These are phyloP conservation scores for Proisotoma minuta DNA, from an alignment of 2,888 invertebrate genomes.

Conservation along the genomic window DNA sequence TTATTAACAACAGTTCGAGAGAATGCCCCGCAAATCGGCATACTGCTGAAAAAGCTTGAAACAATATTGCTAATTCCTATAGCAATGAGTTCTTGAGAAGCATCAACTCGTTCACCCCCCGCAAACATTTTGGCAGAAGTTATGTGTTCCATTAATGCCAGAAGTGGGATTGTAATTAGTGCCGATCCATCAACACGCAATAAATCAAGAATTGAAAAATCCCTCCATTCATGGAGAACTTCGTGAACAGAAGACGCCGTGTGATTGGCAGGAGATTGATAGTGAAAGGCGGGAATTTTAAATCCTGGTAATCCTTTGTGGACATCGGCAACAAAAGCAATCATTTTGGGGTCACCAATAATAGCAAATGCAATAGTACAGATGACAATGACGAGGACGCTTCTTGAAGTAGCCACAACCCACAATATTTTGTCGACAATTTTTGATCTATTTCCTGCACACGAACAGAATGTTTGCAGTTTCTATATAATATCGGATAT, in stretches of 20 bases:
- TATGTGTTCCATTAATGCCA: slow-evolving; percentile 65
- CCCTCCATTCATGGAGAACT: slow-evolving; percentile 45
- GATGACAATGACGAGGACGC: slow-evolving; percentile 69
- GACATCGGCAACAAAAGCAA: slow-evolving; percentile 55
- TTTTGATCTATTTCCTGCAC: slow-evolving; percentile 19
- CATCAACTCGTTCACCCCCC: slow-evolving; percentile 34
- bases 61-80: slow-evolving; percentile 29
- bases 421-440: slow-evolving; percentile 60
- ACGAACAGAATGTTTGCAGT: slow-evolving; percentile 30
- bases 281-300: slow-evolving; percentile 62
- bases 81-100: slow-evolving; percentile 38
- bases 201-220: slow-evolving; percentile 64
- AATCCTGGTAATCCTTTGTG: slow-evolving; percentile 66
- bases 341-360: slow-evolving; percentile 29
- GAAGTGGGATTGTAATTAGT: slow-evolving; percentile 75
- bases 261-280: too few species aligned
- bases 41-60: slow-evolving; percentile 31
- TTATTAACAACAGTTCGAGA: slow-evolving; percentile 37
- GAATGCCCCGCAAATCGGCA: slow-evolving; percentile 37
- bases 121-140: slow-evolving; percentile 67
- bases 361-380: slow-evolving; percentile 58
- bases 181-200: slow-evolving; percentile 75
- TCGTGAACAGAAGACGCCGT: background rate
- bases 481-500: slow-evolving; percentile 24
- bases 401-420: slow-evolving; percentile 69